Evolutionary conservation across 2,797 vertebrate species (phyloP).

Genomic region (Percopsis omiscomaycus): DNA sequence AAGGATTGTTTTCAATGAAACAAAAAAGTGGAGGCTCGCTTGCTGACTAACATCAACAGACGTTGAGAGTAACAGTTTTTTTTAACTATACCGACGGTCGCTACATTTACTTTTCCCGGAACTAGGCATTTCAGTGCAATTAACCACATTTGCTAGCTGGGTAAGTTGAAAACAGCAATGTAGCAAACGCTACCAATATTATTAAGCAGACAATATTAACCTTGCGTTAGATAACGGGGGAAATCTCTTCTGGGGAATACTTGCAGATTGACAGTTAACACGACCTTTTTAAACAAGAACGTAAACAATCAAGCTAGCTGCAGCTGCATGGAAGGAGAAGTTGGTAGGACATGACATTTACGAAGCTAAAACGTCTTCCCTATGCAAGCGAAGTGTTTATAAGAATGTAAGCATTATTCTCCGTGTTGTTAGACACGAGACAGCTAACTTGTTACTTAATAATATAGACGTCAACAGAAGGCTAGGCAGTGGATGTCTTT

Average conservation of each 20-base stretch:
- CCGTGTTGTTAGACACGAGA: constrained; percentile 39
- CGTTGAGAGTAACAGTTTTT: not conserved
- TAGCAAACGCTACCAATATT: too few relatives aligned
- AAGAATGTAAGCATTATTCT: constrained; percentile 60
- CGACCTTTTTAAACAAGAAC: not conserved
- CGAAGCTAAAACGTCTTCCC: constrained; percentile 51
- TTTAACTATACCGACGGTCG: not conserved
- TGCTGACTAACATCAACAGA: constrained; percentile 24
- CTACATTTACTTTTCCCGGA: not conserved
- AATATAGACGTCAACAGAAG: not conserved
- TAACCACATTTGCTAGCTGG: constrained; percentile 54
- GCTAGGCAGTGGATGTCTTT: not conserved
- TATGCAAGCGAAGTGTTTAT: constrained; percentile 46
- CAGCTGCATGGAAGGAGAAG: constrained; percentile 17
- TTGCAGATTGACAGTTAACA: constrained; percentile 10
- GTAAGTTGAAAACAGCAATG: constrained; percentile 8
- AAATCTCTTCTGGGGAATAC: constrained; percentile 22
- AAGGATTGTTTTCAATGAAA: constrained; percentile 78
- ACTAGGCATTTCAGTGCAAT: constrained; percentile 16
- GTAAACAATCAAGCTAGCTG: not conserved
- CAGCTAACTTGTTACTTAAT: not conserved
- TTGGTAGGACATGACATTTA: constrained; percentile 47
- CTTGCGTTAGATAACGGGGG: constrained; percentile 55
- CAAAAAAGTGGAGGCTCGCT: constrained; percentile 50
- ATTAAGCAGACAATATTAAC: not conserved